phyloP scores from a whole-genome alignment of 1,140 invertebrate species.

The Microplitis mediator region DNA sequence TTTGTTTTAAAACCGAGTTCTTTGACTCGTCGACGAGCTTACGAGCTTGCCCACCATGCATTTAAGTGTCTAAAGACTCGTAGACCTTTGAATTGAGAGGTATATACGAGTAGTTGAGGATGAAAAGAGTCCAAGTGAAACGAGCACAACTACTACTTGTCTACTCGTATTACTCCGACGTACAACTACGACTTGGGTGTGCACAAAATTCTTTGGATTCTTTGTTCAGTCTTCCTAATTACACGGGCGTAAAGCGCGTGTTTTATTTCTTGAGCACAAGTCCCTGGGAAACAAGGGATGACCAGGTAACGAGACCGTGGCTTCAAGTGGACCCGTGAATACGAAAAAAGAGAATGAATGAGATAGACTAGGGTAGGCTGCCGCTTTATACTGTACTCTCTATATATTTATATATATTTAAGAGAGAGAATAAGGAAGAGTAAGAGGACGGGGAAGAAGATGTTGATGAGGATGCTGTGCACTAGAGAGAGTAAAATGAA shows the following conservation, averaged over 20 bases:
- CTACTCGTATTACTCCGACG: neutral
- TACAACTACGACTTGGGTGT: neutral
- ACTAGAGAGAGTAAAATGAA: neutral
- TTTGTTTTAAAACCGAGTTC: too few species aligned
- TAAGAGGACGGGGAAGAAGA: neutral
- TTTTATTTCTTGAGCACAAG: slow-evolving; percentile 24
- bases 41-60: too few species aligned
- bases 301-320: slow-evolving; percentile 30
- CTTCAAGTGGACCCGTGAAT: slow-evolving; percentile 14
- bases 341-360: slow-evolving; percentile 12
- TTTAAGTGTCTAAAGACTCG: too few species aligned
- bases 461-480: too few species aligned
- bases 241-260: slow-evolving; percentile 27
- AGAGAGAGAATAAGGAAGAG: slow-evolving; percentile 10
- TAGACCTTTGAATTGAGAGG: too few species aligned
- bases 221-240: slow-evolving; percentile 27
- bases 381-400: too few species aligned
- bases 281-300: slow-evolving; percentile 24
- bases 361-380: neutral
- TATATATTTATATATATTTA: neutral
- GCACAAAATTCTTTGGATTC: slow-evolving; percentile 29
- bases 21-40: too few species aligned
- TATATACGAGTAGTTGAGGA: too few species aligned
- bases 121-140: neutral
- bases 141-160: neutral